These are phyloP conservation scores for Microcebus griseorufus DNA, from an alignment of 2,113 vertebrate genomes.

Conservation along the genomic window DNA sequence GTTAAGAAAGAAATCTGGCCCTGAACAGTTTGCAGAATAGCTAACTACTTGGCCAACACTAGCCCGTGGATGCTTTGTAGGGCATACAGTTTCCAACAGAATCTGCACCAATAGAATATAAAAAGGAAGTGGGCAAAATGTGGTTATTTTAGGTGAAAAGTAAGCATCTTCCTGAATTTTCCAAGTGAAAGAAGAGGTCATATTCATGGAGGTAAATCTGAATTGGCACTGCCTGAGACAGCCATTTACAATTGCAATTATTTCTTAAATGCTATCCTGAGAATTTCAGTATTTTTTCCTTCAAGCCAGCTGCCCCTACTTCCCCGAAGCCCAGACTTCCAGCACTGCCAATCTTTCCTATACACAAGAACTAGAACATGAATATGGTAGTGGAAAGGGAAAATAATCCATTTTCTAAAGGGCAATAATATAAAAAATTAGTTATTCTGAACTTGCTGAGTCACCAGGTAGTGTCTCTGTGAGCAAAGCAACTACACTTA, in stretches of 20 bases:
- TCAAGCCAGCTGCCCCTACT: background rate
- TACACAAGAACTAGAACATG: background rate
- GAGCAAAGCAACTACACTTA: background rate
- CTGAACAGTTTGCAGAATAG: background rate
- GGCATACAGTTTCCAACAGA: background rate
- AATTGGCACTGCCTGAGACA: background rate
- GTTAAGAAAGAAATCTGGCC: background rate
- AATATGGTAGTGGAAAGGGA: background rate
- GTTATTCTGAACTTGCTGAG: background rate
- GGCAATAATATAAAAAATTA: background rate
- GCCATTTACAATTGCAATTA: background rate
- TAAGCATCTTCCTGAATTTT: constrained; percentile 17
- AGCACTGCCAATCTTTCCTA: background rate
- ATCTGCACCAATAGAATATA: background rate
- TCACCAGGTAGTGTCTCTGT: background rate
- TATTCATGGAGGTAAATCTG: background rate
- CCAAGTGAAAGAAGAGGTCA: background rate
- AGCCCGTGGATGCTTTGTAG: background rate
- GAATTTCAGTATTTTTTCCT: background rate
- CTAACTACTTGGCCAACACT: background rate
- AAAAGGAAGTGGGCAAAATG: background rate
- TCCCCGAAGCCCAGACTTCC: background rate
- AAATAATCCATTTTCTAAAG: background rate
- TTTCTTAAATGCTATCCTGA: background rate
- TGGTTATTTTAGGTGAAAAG: background rate